A percentile compares a stretch with the other conserved stretches of the same genome.
Conservation (phyloP, 2,113 vertebrate genomes). For the Steatornis caripensis region DNA sequence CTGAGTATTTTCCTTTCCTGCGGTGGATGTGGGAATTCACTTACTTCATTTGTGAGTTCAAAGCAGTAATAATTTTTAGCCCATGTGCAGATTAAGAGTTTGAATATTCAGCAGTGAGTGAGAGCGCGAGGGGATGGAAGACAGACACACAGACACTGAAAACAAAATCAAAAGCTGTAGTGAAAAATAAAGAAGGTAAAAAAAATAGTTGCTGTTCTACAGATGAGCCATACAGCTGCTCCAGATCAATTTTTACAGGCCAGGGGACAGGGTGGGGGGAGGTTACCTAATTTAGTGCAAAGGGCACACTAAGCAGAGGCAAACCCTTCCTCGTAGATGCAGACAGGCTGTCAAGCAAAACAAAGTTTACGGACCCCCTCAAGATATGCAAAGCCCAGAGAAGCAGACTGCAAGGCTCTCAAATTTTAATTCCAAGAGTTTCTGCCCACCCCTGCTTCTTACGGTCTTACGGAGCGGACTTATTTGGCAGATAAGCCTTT, state of each 20-base stretch:
- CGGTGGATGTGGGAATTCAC: background rate
- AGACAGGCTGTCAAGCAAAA: background rate
- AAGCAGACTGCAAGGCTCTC: background rate
- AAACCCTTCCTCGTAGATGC: background rate
- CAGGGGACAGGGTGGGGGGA: background rate
- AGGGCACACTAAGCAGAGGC: background rate
- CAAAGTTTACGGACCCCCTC: background rate
- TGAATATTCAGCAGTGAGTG: slow-evolving; percentile 35
- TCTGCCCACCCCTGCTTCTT: slow-evolving; percentile 2
- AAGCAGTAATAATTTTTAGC: slow-evolving; percentile 39
- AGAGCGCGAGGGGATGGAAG: accelerated
- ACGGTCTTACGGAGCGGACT: slow-evolving; percentile 1
- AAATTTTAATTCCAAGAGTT: slow-evolving; percentile 13
- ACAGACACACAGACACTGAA: background rate
- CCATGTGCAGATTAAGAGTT: background rate
- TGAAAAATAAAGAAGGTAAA: background rate
- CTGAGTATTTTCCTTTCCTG: slow-evolving; percentile 33
- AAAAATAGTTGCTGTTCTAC: background rate
- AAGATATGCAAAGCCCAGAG: background rate
- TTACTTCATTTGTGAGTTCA: slow-evolving; percentile 37
- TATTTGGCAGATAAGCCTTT: slow-evolving; percentile 6
- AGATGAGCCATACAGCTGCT: background rate
- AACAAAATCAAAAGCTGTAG: background rate
- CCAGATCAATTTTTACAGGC: background rate
- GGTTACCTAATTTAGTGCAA: background rate